Conservation (phyloP, 2,113 vertebrate species). For the Sprattus sprattus region DNA sequence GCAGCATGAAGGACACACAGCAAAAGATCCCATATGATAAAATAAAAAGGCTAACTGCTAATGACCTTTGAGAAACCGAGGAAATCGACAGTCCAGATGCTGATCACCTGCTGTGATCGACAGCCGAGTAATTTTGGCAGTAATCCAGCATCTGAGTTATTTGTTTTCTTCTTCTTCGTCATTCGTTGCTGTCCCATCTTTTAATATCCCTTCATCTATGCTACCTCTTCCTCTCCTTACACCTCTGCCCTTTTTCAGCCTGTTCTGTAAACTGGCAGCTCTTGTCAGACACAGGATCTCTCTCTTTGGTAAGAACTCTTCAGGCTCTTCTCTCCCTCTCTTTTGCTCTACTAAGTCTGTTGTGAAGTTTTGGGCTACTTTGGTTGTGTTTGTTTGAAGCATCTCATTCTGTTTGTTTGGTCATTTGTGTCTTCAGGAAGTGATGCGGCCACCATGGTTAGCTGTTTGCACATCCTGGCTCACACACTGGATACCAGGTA, state of each 20-base stretch:
- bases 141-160: too few relatives aligned
- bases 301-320: conserved; percentile 87
- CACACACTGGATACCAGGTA: conserved; percentile 96
- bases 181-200: too few relatives aligned
- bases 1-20: too few relatives aligned
- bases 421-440: conserved; percentile 72
- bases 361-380: background rate
- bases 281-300: conserved; percentile 99
- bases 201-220: background rate
- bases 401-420: conserved; percentile 29
- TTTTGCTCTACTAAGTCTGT: background rate
- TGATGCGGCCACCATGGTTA: conserved; percentile 93
- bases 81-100: too few relatives aligned
- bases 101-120: too few relatives aligned
- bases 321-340: background rate
- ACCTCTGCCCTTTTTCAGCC: conserved; percentile 66
- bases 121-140: too few relatives aligned
- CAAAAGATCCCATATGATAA: too few relatives aligned
- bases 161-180: too few relatives aligned
- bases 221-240: conserved; percentile 1
- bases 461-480: conserved; percentile 96
- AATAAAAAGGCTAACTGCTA: too few relatives aligned
- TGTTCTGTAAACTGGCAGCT: conserved; percentile 99
- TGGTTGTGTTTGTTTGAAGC: background rate
- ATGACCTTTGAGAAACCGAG: too few relatives aligned